Percentiles rank a stretch among this genome's conserved stretches.
phyloP scores from a whole-genome alignment of 2,797 vertebrate genomes.

The Scolopax rusticola region DNA sequence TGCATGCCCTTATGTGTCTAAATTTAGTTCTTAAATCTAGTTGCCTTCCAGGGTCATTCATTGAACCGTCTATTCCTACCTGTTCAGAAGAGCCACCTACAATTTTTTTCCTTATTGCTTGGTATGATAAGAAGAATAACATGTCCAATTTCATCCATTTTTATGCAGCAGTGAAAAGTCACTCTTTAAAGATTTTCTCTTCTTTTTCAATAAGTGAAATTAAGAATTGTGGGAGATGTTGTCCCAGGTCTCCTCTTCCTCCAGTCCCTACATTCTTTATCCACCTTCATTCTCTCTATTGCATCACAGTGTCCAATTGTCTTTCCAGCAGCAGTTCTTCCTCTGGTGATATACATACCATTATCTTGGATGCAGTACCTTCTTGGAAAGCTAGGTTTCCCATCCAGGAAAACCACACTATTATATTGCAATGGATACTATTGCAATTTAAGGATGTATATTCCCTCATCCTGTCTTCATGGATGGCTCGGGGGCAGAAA shows the following conservation, averaged over 20 bases:
- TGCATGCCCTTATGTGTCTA: neutral
- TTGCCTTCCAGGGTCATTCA: neutral
- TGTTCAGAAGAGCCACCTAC: neutral
- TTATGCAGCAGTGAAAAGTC: neutral
- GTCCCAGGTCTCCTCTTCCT: neutral
- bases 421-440: rapidly evolving
- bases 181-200: neutral
- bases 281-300: neutral
- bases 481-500: neutral
- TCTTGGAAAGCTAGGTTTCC: neutral
- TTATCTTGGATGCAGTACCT: neutral
- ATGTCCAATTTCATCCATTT: neutral
- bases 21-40: neutral
- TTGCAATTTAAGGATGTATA: neutral
- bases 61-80: neutral
- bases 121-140: neutral
- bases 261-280: neutral
- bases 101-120: neutral
- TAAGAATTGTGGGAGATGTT: neutral
- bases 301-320: neutral
- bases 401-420: neutral
- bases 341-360: neutral
- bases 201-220: neutral
- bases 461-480: neutral
- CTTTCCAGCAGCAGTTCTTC: neutral